Base-by-base conservation (phyloP, 2,113 vertebrate genomes). In the Cygnus buccinator region DNA sequence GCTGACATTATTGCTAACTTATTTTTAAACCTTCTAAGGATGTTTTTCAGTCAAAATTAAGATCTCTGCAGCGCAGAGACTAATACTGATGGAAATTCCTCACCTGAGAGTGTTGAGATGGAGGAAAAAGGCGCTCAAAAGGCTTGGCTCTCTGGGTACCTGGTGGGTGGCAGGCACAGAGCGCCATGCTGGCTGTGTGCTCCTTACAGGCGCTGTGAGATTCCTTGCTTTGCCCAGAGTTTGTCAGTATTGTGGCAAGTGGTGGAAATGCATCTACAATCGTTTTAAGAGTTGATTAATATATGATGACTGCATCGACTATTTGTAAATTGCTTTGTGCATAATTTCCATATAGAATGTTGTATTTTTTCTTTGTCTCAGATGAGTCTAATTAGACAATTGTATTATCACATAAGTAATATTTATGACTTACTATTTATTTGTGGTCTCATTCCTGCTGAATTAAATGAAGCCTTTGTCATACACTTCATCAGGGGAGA, bases 381-480 rank as follows among this genome's bases (percentile, higher is more conserved):
- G 29, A 52, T 68, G 7, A 63, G 35, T 72, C 35, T 75, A 54
- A 48, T 68, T 57, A 58, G 33, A 48, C 39, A 87, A 57, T 10
- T 79, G 4, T 65, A 37, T 84, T 66, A 72, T 9, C 46, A 50
- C 3, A 3, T 66, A 92, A 85, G 13, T 44, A 93, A 61, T 89
- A 93, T 87, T 90, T 96, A 73, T 96, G 43, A 65, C 50, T 85
- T 68, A 41, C 8, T 95, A 91, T 92, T 93, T 96, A 93, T 89
- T 94, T 76, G 14, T 84, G 23, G 63, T 86, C 19, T 4, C 29
- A 54, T 72, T 81, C 15, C 31, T 37, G 57, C 31, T 75, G 29
- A 84, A 94, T 75, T 82, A 81, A 89, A 87, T 43, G 10, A 46
- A 71, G 37, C 26, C 33, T 91, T 91, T 94, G 54, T 28, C 41